Percentiles rank a stretch among this genome's conserved stretches.
phyloP scores from a whole-genome alignment of 2,113 vertebrate species.

The Chloropsis cyanopogon region DNA sequence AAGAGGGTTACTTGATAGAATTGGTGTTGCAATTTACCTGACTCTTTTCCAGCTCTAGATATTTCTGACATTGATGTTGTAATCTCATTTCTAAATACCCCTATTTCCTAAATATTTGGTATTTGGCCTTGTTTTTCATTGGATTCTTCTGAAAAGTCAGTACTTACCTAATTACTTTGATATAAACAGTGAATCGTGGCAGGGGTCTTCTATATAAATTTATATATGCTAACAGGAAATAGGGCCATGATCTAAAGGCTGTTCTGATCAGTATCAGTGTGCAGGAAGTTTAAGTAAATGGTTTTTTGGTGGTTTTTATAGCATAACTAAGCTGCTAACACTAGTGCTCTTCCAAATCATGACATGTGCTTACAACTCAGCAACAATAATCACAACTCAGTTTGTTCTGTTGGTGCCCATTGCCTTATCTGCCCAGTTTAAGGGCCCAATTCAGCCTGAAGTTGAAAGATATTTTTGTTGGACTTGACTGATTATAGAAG shows the following conservation, averaged over 20 bases:
- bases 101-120: background rate
- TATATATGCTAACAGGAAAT: background rate
- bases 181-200: background rate
- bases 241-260: background rate
- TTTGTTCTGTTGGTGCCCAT: background rate
- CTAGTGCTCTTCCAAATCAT: background rate
- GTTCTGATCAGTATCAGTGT: background rate
- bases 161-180: background rate
- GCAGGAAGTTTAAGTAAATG: background rate
- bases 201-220: background rate
- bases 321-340: background rate
- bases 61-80: conserved; percentile 23
- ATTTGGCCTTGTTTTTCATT: background rate
- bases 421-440: background rate
- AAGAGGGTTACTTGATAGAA: background rate
- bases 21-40: conserved; percentile 7
- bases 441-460: background rate
- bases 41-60: background rate
- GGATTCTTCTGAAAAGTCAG: background rate
- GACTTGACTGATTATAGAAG: background rate
- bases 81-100: conserved; percentile 16
- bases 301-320: background rate
- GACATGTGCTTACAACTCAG: background rate
- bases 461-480: background rate
- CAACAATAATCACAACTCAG: background rate